Base-by-base conservation (phyloP, 1,140 invertebrate species). In the Sarcophaga peregrina region DNA sequence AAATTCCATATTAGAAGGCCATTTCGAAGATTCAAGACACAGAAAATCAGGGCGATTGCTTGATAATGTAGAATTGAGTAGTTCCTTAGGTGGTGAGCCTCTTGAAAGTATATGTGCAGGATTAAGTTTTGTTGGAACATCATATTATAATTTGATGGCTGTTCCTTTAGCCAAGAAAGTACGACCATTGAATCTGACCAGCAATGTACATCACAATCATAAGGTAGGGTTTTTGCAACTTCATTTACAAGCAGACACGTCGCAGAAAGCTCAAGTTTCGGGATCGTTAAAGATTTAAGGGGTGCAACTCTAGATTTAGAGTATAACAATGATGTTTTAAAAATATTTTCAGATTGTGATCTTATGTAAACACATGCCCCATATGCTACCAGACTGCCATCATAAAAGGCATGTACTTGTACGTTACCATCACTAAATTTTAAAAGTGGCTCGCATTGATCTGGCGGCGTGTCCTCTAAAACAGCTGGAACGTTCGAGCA, bases 331-430 rank as follows among this genome's bases (percentile, higher is more conserved):
- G n/a, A 50, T 6, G 83, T 68, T 5, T 86, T 83, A 0, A 85
- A 15, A 5, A 82, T 73, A 50, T 83, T 73, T 47, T 76, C n/a
- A 81, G 82, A 75, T 47, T 81, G 62, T 0, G 83, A 75, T 72
- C 87, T 83, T 5, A 88, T 37, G 84, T 88, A 90, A 45, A 89
- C 82, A 9, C 85, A 86, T 48, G 88, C 86, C 10, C 87, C 91
- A 84, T 91, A 82, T 52, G 50, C 68, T 73, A 48, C 54, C 8
- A 82, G 58, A 50, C 54, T 50, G 15, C 9, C 11, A 54, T 37
- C 76, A 10, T 37, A n/a, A 72, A 20, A 10, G 5, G 7, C 9
- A 17, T 20, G n/a, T 20, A 20, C 9, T 10, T 9, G 68, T 3
- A 37, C 20, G 68, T 72, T 20, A 72, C 25, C 25, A 37, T 37